Base-by-base conservation (phyloP, 2,113 vertebrate species). In the Microcebus murinus region DNA sequence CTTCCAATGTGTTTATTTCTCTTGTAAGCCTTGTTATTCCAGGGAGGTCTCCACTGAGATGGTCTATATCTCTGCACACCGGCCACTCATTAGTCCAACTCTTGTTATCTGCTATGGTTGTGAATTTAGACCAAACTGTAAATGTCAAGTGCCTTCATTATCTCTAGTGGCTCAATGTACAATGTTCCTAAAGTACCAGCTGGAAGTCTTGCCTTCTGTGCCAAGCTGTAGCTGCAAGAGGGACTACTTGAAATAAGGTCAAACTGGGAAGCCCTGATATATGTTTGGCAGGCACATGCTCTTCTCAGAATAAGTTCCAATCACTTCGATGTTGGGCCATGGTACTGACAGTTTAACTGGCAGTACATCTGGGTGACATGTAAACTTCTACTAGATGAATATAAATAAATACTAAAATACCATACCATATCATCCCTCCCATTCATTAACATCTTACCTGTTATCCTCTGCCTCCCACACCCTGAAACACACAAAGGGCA, bases 121-220 rank as follows among this genome's bases (percentile, higher is more conserved):
- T 85, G 95, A 92, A 65, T 97, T 98, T 96, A 80, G 90, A 87
- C 50, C 76, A 82, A 84, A 71, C 48, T 96, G 90, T 85, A 97
- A 98, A 98, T 98, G 96, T 95, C 96, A 98, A 84, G 63, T 77
- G 80, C 59, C 92, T 97, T 96, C 7, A 67, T 97, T 98, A 95
- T 84, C 92, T 81, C 88, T 84, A 77, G 96, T 96, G 95, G 39
- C 55, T 80, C 96, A 92, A 50, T 13, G 67, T 55, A 76, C 96
- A 92, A 52, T 13, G 63, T 61, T 70, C 61, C 76, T 77, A 57
- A 42, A 74, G 59, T 55, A 34, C 79, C 93, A 94, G 88, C 61
- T 96, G 89, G 31, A 97, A 95, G 77, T 95, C 76, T 59, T 96
- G 76, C 4, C 13, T n/a, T 96, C 97, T 73, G 23, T 96, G 79